These are phyloP conservation scores for Thymelicus acteon DNA, from an alignment of 2,888 invertebrate species.

Conservation along the genomic window DNA sequence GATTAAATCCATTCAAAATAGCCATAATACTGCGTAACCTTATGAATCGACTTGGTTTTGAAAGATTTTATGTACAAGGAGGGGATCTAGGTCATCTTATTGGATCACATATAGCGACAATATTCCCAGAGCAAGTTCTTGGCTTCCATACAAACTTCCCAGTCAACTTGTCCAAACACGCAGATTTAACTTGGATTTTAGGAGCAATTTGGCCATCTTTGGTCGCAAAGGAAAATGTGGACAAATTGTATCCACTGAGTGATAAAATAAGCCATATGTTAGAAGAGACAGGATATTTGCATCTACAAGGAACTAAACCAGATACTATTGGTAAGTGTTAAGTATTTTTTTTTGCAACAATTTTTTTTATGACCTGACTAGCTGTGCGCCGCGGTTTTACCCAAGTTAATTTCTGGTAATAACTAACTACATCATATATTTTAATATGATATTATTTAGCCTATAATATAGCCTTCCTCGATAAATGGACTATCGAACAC, in stretches of 20 bases:
- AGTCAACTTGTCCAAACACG: constrained; percentile 60
- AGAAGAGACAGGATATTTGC: constrained; percentile 86
- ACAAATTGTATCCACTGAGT: constrained; percentile 80
- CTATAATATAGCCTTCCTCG: no score
- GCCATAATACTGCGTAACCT: constrained; percentile 88
- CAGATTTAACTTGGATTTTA: constrained; percentile 62
- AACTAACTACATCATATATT: no score
- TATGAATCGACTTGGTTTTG: constrained; percentile 88
- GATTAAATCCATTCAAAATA: constrained; percentile 83
- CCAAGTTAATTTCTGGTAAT: no score
- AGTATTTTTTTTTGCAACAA: not conserved
- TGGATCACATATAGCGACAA: constrained; percentile 84
- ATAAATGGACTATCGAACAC: no score
- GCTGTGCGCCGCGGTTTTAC: no score
- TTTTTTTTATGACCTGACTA: no score
- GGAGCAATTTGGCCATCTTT: constrained; percentile 81
- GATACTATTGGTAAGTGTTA: constrained; percentile 89
- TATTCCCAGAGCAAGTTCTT: constrained; percentile 85
- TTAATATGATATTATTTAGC: no score
- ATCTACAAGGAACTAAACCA: constrained; percentile 92
- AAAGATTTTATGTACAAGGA: constrained; percentile 89
- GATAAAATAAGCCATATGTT: constrained; percentile 61
- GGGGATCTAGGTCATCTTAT: constrained; percentile 91
- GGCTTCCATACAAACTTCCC: constrained; percentile 88
- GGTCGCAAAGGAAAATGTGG: constrained; percentile 71